A percentile compares a stretch with the other conserved stretches of the same genome.
phyloP scores from a whole-genome alignment of 1,140 invertebrate species.

The Penaeus indicus region DNA sequence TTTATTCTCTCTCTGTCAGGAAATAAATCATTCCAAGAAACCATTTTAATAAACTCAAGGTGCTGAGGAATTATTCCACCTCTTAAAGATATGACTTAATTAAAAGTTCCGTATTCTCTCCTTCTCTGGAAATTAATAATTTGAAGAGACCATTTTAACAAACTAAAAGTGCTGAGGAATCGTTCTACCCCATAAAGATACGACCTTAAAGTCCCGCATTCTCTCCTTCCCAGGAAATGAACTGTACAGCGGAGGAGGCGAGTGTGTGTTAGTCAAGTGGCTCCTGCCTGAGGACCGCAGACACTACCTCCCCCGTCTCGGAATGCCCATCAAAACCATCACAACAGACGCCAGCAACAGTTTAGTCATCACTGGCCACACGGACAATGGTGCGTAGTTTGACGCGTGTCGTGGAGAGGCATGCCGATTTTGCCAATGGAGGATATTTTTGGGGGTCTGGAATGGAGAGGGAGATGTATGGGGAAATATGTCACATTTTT shows the following conservation, averaged over 20 bases:
- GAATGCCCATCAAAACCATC: conserved; percentile 80
- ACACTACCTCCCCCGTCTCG: conserved; percentile 82
- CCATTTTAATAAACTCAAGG: no score
- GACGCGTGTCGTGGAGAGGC: no score
- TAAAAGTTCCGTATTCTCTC: no score
- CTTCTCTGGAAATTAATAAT: no score
- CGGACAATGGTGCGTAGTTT: conserved; percentile 78
- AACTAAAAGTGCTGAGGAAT: no score
- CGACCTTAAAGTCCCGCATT: conserved; percentile 37
- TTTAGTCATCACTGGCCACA: conserved; percentile 78
- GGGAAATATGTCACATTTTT: no score
- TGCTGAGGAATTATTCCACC: no score
- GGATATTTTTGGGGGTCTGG: not conserved
- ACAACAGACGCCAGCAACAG: conserved; percentile 77
- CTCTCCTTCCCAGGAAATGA: conserved; percentile 73
- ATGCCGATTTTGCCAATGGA: conserved; percentile 37
- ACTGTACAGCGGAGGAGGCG: conserved; percentile 83
- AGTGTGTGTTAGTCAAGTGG: conserved; percentile 88
- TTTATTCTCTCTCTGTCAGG: no score
- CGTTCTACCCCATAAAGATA: not conserved
- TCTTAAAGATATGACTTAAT: no score
- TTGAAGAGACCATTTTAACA: no score
- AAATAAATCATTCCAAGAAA: no score
- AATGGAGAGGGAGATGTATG: no score
- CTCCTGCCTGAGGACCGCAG: conserved; percentile 73